phyloP scores from a whole-genome alignment of 2,113 vertebrate genomes.

The Genyomyrus donnyi region DNA sequence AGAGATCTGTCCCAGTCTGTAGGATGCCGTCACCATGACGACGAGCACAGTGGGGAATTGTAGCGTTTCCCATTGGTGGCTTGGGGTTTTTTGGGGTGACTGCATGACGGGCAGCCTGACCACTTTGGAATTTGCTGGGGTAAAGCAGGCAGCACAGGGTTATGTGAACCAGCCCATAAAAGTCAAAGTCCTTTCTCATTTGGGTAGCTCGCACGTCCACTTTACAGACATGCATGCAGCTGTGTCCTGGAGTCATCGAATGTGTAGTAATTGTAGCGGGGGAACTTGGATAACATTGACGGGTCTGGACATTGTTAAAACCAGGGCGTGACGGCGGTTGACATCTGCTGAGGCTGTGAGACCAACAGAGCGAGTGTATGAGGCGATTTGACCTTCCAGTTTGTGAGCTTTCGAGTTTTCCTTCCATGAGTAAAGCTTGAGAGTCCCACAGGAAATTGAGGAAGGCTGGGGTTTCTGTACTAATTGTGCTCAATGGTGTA shows the following conservation, averaged over 20 bases:
- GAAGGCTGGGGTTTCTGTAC: background rate
- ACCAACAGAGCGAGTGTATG: background rate
- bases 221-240: background rate
- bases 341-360: background rate
- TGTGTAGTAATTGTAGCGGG: background rate
- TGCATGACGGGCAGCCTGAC: background rate
- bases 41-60: background rate
- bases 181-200: background rate
- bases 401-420: background rate
- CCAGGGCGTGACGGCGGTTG: background rate
- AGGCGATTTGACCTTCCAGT: slow-evolving; percentile 1
- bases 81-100: background rate
- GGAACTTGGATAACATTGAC: background rate
- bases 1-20: background rate
- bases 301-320: slow-evolving; percentile 1
- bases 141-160: background rate
- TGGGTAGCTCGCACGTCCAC: background rate
- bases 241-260: background rate
- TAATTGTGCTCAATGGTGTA: background rate
- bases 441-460: background rate
- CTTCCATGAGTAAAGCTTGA: background rate
- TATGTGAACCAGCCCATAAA: background rate
- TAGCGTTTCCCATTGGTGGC: background rate
- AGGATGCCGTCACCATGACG: background rate
- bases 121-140: background rate